Base-by-base conservation (phyloP, 2,113 vertebrate genomes). In the Heliornis fulica region DNA sequence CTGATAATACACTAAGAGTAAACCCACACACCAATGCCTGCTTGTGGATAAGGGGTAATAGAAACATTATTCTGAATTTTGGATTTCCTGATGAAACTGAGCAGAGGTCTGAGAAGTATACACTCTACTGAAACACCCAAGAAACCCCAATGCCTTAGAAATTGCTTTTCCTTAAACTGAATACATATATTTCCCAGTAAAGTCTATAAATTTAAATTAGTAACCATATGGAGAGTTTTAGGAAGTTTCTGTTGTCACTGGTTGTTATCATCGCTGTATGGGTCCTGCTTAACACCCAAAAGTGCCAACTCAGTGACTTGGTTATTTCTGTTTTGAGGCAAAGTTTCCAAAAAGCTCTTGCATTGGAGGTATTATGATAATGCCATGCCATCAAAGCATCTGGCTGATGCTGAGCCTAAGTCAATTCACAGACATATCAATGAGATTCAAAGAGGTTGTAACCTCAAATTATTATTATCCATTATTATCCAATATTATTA, bases 371-470 rank as follows among this genome's bases (percentile, higher is more conserved):
- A 51, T 32, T 65, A 23, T 4, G 6, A 38, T 16, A 71, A 14
- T 32, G 3, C 25, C 19, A 50, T 79, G 3, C 20, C 22, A 29
- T 68, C 25, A 41, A 22, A 79, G 8, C 4, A 1, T 15, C 32
- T 79, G 31, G 14, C 32, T 69, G 20, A 34, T 31, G 22, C 11
- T 59, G 25, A 54, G 13, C 71, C 0, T 0, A 64, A 29, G 7
- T 77, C 36, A 89, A 36, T 23, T 66, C 36, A 57, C 28, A 83
- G 38, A 57, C 13, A 17, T 15, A 65, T 36, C 36, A 89, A 17
- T 0, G 1, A 7, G 14, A 4, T 43, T 7, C 14, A 82, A 87
- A 84, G 31, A 65, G 13, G 15, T 40, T 31, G 34, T 11, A 56
- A 40, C 15, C 43, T 5, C 32, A 90, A 56, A 80, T 80, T 36